Evolutionary conservation across 2,888 invertebrate genomes (phyloP), one percentile per base, ranked within the genome.

Genomic region (Diadegma fenestrale): DNA sequence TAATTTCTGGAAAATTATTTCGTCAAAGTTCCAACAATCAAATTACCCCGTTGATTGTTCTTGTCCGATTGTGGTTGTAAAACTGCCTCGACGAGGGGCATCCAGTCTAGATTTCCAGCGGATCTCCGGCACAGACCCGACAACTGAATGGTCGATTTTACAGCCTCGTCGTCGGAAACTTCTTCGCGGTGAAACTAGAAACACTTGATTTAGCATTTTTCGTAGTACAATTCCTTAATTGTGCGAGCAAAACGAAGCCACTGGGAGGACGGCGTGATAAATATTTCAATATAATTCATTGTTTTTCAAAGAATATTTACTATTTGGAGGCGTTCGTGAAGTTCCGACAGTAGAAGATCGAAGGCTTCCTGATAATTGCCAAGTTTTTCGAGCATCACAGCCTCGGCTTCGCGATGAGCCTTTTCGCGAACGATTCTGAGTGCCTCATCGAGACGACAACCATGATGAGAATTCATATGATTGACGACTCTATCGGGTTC

Each of bases 291-390:
- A 14, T 1, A 5, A 58, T 14, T 10, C 5, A 26, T 58, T 26
- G 26, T 4, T 26, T 58, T 26, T 6, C 6, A 1, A 51, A 22
- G n/a, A 64, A 75, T 51, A 80, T 73, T 88, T 89, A 94, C 93
- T 89, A 87, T 88, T 79, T 90, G 87, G 64, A 94, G 89, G 22
- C 90, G 89, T 76, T 90, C 87, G 82, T 92, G 89, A 17, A 95
- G 91, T 79, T 94, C 89, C 48, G 94, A 94, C 85, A 96, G 93
- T 7, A 96, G 94, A 84, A 97, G 94, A 81, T 96, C 95, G 91
- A 97, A 96, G 2, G 97, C 97, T 90, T 95, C 96, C 89, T 95
- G 95, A 92, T 96, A 96, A 92, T 97, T 96, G 14, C 97, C 97
- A 85, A 96, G 95, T 92, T 96, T 96, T 93, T 98, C 98, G 86